Evolutionary conservation across 2,888 invertebrate species (phyloP), one percentile per base, ranked within the genome.

Genomic region (Rhingia campestris): DNA sequence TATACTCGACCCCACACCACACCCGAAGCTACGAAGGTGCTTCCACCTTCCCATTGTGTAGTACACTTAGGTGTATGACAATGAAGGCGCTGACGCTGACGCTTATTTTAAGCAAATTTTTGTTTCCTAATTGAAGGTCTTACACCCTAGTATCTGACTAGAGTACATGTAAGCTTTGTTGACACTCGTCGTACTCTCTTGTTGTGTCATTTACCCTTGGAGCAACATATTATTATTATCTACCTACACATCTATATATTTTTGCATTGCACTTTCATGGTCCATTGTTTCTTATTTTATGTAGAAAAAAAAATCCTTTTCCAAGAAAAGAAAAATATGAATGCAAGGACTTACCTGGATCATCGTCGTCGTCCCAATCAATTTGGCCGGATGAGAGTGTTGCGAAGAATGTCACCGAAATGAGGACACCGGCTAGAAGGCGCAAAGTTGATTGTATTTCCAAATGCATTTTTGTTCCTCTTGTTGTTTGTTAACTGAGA

Each of bases 361-460:
- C 92, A 88, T 92, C 92, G 86, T 92, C 92, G 86, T 92, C 92
- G 82, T 91, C 92, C 92, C 92, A 92, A 88, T 91, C 92, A 87
- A 92, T 92, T 90, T 92, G 92, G 86, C 90, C 92, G 86, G 89
- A 89, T 86, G 91, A 89, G 82, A 90, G 88, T 86, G 89, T 88
- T 73, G 89, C 88, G 77, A 89, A 88, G 67, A 91, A 88, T 70
- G 89, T 85, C 79, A 91, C 87, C 73, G 90, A 86, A 79, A 89
- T 88, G 74, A 88, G 88, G 75, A 88, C 89, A 79, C 86, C 87
- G 88, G 86, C 88, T 85, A 73, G 87, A 87, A 88, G 88, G 87
- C 87, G 88, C 81, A 86, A 64, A 73, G 84, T 81, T 67, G 86
- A 82, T 74, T 76, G 87, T 81, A 86, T 86, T 70, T 86, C 85